Base-by-base conservation (phyloP, 2,797 vertebrate genomes). In the Dicrostonyx torquatus region DNA sequence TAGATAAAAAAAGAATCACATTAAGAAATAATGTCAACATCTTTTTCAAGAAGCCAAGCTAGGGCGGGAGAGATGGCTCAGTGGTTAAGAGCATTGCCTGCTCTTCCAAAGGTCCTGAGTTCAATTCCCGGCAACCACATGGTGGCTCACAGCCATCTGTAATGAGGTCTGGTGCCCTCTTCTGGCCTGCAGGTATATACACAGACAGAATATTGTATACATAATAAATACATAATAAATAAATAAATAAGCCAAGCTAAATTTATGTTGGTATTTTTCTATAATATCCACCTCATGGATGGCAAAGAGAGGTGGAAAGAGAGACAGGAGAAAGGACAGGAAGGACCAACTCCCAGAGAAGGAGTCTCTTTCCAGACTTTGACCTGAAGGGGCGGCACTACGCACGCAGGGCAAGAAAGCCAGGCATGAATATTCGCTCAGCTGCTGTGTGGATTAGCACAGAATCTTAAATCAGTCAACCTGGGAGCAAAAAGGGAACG, bases 251-350 rank as follows among this genome's bases (percentile, higher is more conserved):
- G 50, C 34, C 82, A 55, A n/a, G 40, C 50, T 68, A 60, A 73
- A 64, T 91, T 86, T 78, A 79, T 85, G n/a, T 66, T 55, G 48
- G 11, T 82, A 7, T 72, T 96, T 95, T 22, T 92, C 60, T 50
- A 31, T 53, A 15, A 26, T 7, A 53, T 34, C 68, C 73, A 80
- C 24, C 50, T 45, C 60, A 31, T 31, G 53, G 62, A 77, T 6
- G 45, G 29, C 8, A 50, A 48, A 88, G 53, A 58, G 77, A 90
- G 4, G 6, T 4, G 26, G 40, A 55, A 26, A 31, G 29, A 76
- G 76, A 8, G 17, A 48, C 13, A 53, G 6, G 31, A 66, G 62
- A 53, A 7, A 45, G 31, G 31, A 77, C n/a, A 60, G 29, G 24
- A 72, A 9, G 18, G 7, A 1, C 6, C 15, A 53, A 45, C 29